These are phyloP conservation scores for Acrocera orbiculus DNA, from an alignment of 2,888 invertebrate species.

Conservation along the genomic window DNA sequence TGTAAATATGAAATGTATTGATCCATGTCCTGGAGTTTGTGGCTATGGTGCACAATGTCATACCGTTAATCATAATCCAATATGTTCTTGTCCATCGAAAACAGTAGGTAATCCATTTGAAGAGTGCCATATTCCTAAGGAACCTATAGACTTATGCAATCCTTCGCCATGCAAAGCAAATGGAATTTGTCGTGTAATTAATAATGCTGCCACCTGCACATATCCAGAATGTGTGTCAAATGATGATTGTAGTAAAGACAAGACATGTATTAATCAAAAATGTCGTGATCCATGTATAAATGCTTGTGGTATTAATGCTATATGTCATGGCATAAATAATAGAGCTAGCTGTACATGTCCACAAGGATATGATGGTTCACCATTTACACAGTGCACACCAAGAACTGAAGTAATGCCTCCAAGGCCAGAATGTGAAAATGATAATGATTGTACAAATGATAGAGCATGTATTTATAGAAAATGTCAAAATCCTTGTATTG, in stretches of 20 bases:
- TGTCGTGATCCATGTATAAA: conserved; percentile 70
- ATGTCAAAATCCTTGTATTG: conserved; percentile 59
- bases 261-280: conserved; percentile 64
- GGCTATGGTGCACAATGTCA: conserved; percentile 60
- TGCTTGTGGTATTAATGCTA: conserved; percentile 67
- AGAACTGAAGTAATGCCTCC: conserved; percentile 34
- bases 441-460: conserved; percentile 64
- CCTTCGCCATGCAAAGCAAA: conserved; percentile 71
- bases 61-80: conserved; percentile 68
- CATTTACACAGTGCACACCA: conserved; percentile 52
- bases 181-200: conserved; percentile 59
- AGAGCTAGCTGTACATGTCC: conserved; percentile 72
- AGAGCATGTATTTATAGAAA: conserved; percentile 61
- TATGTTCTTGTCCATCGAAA: conserved; percentile 58
- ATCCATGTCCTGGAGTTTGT: conserved; percentile 66
- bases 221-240: conserved; percentile 80
- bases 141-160: conserved; percentile 54
- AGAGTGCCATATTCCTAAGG: conserved; percentile 36
- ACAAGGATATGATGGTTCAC: conserved; percentile 55
- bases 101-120: conserved; percentile 68
- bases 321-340: conserved; percentile 63
- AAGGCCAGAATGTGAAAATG: conserved; percentile 56
- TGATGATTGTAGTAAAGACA: conserved; percentile 68
- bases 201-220: conserved; percentile 50
- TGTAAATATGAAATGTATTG: conserved; percentile 57